Percentiles rank a stretch among this genome's conserved stretches.
These are phyloP conservation scores for Gadus chalcogrammus DNA, from an alignment of 2,113 vertebrate species.

Conservation along the genomic window DNA sequence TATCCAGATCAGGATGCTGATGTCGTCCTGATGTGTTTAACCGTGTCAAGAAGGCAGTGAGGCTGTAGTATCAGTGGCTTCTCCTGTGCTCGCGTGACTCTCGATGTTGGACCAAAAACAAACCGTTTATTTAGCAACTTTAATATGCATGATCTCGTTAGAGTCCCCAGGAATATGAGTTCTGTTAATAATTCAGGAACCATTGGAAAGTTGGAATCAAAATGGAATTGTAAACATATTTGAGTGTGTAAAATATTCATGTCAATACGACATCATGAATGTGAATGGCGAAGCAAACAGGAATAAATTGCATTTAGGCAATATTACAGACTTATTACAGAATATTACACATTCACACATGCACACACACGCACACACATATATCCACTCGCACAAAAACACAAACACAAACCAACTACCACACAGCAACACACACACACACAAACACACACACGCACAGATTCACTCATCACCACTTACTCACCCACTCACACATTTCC, in stretches of 20 bases:
- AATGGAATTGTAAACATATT: slow-evolving; percentile 14
- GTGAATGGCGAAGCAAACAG: slow-evolving; percentile 5
- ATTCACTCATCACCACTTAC: neutral
- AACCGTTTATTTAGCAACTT: neutral
- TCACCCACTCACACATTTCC: no score
- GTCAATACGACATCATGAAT: slow-evolving; percentile 28
- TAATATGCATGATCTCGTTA: neutral
- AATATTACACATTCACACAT: neutral
- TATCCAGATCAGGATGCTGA: no score
- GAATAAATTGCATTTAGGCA: neutral
- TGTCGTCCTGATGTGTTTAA: no score
- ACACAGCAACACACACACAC: neutral
- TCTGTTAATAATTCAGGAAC: slow-evolving; percentile 33
- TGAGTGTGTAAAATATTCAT: slow-evolving; percentile 39
- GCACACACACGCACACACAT: neutral
- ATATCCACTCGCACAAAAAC: neutral
- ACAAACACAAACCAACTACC: neutral
- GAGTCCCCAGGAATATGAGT: neutral
- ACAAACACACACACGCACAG: neutral
- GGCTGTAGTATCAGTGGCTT: no score
- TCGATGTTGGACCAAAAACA: no score
- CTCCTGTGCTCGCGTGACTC: no score
- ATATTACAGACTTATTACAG: neutral
- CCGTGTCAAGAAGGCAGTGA: no score
- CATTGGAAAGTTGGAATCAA: neutral